A percentile compares a stretch with the other conserved stretches of the same genome.
Evolutionary conservation across 2,888 invertebrate species (phyloP).

Genomic region (Luffia ferchaultella): DNA sequence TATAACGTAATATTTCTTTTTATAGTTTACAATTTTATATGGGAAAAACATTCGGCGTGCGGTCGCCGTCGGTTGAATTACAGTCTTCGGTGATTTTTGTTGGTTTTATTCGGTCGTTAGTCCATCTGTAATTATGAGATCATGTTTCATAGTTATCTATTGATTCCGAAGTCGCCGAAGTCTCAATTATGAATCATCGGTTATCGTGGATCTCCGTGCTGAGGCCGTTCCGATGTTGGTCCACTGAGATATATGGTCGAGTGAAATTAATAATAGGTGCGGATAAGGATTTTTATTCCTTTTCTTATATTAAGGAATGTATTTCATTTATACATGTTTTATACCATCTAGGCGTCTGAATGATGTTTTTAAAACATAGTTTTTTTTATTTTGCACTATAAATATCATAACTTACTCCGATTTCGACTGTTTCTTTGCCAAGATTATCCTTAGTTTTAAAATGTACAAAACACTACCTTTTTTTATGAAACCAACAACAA

Average conservation of each 20-base stretch:
- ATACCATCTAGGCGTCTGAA: background rate
- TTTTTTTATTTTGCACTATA: too few species aligned
- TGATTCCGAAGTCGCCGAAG: conserved; percentile 52
- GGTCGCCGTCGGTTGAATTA: conserved; percentile 35
- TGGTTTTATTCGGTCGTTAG: conserved; percentile 45
- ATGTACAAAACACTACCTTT: too few species aligned
- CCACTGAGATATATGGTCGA: too few species aligned
- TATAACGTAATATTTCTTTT: background rate
- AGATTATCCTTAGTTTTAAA: too few species aligned
- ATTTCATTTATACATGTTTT: background rate
- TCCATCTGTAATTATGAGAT: conserved; percentile 53
- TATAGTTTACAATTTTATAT: background rate
- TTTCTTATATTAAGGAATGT: background rate
- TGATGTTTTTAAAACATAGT: background rate
- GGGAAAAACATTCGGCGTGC: background rate
- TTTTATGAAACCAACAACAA: too few species aligned
- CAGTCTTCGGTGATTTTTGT: conserved; percentile 46
- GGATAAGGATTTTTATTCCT: background rate
- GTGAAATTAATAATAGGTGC: too few species aligned
- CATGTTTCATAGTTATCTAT: conserved; percentile 56
- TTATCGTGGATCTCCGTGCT: conserved; percentile 34
- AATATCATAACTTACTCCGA: too few species aligned
- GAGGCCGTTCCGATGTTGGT: background rate
- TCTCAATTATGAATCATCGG: conserved; percentile 55
- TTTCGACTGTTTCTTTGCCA: too few species aligned